Conservation (phyloP, 2,797 vertebrate genomes). For the Phaenicophaeus curvirostris region DNA sequence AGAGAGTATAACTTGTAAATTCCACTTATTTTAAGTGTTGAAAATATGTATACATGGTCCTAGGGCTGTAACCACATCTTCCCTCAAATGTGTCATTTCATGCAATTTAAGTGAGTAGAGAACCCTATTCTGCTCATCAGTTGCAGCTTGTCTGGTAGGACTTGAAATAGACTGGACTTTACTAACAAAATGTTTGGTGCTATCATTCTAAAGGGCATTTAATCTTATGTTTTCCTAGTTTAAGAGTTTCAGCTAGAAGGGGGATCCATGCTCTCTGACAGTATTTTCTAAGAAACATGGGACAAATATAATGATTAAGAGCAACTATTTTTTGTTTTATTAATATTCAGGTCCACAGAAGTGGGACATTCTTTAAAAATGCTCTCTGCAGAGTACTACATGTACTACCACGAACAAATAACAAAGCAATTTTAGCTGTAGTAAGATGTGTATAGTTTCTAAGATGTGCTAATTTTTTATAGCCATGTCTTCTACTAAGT, state of each 20-base stretch:
- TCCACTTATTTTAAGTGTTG: no score
- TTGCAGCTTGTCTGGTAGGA: background rate
- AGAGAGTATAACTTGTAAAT: no score
- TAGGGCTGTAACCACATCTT: background rate
- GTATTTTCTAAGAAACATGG: background rate
- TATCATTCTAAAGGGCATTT: background rate
- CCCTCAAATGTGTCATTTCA: background rate
- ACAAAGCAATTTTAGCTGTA: background rate
- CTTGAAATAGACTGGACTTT: background rate
- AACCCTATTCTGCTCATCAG: background rate
- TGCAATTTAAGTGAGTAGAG: background rate
- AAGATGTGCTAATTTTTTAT: background rate
- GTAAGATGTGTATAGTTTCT: background rate
- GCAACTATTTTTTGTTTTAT: background rate
- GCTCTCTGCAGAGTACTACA: background rate
- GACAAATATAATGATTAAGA: background rate
- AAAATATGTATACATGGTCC: background rate
- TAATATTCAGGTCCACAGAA: background rate
- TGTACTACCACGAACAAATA: background rate
- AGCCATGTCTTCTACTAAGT: background rate
- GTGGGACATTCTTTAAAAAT: background rate
- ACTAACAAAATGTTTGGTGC: background rate
- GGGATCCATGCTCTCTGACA: background rate
- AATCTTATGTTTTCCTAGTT: background rate
- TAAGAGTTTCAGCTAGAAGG: background rate